Percentiles rank a stretch among this genome's conserved stretches.
Evolutionary conservation across 2,888 invertebrate genomes (phyloP).

Genomic region (Sinodicranocentrus sp.): DNA sequence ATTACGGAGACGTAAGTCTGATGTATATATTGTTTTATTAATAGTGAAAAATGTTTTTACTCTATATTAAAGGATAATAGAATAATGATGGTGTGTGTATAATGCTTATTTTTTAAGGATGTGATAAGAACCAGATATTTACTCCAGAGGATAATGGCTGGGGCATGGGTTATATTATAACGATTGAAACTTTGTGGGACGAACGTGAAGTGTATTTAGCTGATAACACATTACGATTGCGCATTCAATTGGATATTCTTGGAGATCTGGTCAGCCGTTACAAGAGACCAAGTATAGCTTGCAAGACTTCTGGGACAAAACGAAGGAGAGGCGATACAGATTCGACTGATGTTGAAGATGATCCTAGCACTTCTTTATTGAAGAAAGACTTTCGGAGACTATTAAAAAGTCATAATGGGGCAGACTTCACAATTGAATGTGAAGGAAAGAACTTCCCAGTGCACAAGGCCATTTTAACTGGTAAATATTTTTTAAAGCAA

Average conservation of each 20-base stretch:
- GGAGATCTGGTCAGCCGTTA: constrained; percentile 66
- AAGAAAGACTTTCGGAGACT: constrained; percentile 65
- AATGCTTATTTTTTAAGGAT: constrained; percentile 51
- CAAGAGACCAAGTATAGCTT: constrained; percentile 39
- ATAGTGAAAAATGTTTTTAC: not conserved
- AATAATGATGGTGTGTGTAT: no score
- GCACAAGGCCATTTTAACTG: constrained; percentile 69
- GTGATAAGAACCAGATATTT: constrained; percentile 68
- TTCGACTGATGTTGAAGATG: constrained; percentile 22
- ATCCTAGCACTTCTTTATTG: constrained; percentile 37
- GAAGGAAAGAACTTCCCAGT: constrained; percentile 64
- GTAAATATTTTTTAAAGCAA: constrained; percentile 28
- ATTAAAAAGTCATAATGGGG: constrained; percentile 51
- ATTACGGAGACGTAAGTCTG: constrained; percentile 58
- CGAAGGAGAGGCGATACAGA: constrained; percentile 38
- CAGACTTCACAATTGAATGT: constrained; percentile 66
- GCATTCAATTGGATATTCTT: constrained; percentile 70
- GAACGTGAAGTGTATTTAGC: constrained; percentile 65
- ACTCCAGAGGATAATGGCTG: constrained; percentile 69
- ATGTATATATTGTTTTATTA: not conserved
- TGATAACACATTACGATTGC: constrained; percentile 66
- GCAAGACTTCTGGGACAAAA: constrained; percentile 30
- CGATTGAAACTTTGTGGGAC: constrained; percentile 69
- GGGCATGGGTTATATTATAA: constrained; percentile 68
- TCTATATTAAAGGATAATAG: not conserved